Evolutionary conservation across 2,888 invertebrate species (phyloP).

Genomic region (Sclerodermus sp.): DNA sequence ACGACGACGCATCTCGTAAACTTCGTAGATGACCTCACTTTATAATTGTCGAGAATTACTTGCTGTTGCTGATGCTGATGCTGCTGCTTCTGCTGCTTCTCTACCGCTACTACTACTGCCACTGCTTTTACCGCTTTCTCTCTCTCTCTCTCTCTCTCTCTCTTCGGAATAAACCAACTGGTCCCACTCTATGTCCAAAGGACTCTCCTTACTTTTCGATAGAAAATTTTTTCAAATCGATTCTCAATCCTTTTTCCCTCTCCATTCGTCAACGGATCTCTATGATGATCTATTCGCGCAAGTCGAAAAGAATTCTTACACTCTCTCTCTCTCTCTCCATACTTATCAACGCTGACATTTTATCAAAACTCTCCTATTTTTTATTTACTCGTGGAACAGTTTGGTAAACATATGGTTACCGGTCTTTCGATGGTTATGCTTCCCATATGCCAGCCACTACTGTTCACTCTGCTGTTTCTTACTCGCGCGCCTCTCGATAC

Average conservation of each 20-base stretch:
- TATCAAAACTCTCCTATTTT: slow-evolving; percentile 21
- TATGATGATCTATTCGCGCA: too few species aligned
- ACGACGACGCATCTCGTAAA: slow-evolving; percentile 56
- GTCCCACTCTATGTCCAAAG: too few species aligned
- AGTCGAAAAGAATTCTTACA: too few species aligned
- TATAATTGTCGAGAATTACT: slow-evolving; percentile 54
- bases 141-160: too few species aligned
- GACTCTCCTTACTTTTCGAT: too few species aligned
- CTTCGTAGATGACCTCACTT: slow-evolving; percentile 57
- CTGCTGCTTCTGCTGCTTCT: slow-evolving; percentile 3
- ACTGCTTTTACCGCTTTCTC: slow-evolving; percentile 1
- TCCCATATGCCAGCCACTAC: slow-evolving; percentile 43
- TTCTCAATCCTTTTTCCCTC: too few species aligned
- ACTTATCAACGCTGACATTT: too few species aligned
- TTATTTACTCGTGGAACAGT: slow-evolving; percentile 8
- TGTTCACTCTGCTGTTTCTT: too few species aligned
- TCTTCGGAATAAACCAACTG: too few species aligned
- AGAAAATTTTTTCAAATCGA: too few species aligned
- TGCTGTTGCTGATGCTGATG: slow-evolving; percentile 12
- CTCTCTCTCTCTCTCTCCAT: slow-evolving; percentile 6
- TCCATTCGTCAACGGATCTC: too few species aligned
- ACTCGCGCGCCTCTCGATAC: neutral
- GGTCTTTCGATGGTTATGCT: slow-evolving; percentile 42
- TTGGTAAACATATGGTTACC: slow-evolving; percentile 32
- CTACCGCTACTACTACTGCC: slow-evolving; percentile 6